Conservation (phyloP, 2,113 vertebrate genomes). For the Terrapene triunguis region DNA sequence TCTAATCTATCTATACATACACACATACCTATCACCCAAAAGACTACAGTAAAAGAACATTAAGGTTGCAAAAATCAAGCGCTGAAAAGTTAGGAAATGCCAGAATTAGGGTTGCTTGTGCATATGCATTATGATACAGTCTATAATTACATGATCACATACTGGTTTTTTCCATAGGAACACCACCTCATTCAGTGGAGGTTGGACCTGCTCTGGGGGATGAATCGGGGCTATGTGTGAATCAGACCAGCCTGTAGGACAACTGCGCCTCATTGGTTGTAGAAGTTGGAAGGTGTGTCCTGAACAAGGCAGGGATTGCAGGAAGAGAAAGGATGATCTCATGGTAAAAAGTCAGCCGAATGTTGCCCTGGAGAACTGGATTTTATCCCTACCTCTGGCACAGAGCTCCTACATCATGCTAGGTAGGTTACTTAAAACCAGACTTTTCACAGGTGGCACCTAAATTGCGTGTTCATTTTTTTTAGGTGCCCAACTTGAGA, state of each 20-base stretch:
- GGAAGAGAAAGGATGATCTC: background rate
- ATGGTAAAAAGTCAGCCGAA: no score
- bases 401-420: fast-evolving
- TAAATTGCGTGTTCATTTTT: no score
- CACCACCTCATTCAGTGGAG: background rate
- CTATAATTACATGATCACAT: background rate
- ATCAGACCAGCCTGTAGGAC: background rate
- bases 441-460: fast-evolving
- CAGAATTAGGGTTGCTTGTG: background rate
- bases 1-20: no score
- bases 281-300: background rate
- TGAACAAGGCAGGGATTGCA: background rate
- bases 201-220: background rate
- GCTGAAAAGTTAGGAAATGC: background rate
- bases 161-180: no score
- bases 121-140: background rate
- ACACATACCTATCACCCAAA: background rate
- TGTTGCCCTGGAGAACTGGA: no score
- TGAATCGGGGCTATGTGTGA: background rate
- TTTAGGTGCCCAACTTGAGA: no score
- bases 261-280: background rate
- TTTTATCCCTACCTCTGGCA: no score
- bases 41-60: background rate
- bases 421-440: fast-evolving
- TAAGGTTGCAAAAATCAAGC: background rate